Evolutionary conservation across 2,888 invertebrate species (phyloP), one percentile per base, ranked within the genome.

Genomic region (Campopleginae sp.): DNA sequence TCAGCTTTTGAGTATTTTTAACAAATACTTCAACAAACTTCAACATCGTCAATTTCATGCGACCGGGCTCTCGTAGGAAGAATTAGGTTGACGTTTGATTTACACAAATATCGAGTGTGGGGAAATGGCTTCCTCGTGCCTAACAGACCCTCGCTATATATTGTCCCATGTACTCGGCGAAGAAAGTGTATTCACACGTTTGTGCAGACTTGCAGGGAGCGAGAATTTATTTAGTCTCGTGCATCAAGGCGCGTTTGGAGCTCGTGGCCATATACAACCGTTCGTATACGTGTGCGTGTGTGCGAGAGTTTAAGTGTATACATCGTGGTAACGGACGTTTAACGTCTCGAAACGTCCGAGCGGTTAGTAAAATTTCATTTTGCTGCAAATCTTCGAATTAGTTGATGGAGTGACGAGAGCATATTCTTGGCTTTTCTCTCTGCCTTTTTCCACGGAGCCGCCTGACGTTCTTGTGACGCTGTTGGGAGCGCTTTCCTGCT

Each of bases 301-400:
- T 23, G 33, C n/a, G 38, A 38, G 38, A 1, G 8, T 68, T 46
- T 17, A 27, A 58, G 51, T 51, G 19, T 42, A 27, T 27, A n/a
- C n/a, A n/a, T 38, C 12, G 23, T 12, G 27, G 27, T 65, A 51
- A 78, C 46, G 58, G 23, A 61, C 44, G 70, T 51, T 78, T 65
- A 75, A 85, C 74, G 80, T 72, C 70, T 61, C 74, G 44, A 63
- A 74, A 38, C 38, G 38, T 38, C 75, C 81, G 71, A 82, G 65
- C 78, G 38, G 42, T 42, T 48, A 31, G 44, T 81, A 75, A 75
- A 81, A 63, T 31, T 33, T 7, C 46, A 51, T 48, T 38, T 38
- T 54, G 72, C 71, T 75, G 81, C 58, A 76, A 82, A 85, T 82
- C 75, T 81, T 48, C 58, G 42, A 85, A 82, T 82, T 82, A 80